Conservation (phyloP, 2,888 invertebrate species). For the Hedya salicella region DNA sequence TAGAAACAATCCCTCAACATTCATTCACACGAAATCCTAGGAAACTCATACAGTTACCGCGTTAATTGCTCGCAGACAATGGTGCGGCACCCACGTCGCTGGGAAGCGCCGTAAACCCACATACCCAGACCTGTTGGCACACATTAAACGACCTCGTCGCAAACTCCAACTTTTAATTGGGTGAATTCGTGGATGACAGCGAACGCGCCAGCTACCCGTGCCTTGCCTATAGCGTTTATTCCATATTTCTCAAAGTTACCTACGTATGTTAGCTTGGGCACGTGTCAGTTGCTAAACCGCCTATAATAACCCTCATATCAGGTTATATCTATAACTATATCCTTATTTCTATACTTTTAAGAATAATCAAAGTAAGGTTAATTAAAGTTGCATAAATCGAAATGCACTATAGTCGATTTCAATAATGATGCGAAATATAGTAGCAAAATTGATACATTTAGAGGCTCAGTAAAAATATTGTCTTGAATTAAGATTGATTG, state of each 20-base stretch:
- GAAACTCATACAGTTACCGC: constrained; percentile 65
- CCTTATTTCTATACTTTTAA: no score
- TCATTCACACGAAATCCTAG: constrained; percentile 68
- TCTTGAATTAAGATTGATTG: no score
- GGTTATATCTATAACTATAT: no score
- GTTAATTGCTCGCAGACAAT: constrained; percentile 72
- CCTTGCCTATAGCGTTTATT: background rate
- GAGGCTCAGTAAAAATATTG: no score
- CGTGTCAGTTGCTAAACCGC: background rate
- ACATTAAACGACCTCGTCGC: constrained; percentile 57
- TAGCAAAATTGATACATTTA: no score
- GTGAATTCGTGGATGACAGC: constrained; percentile 15
- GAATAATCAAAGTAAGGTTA: no score
- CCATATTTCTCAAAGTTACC: background rate
- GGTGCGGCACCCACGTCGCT: constrained; percentile 56
- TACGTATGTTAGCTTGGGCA: background rate
- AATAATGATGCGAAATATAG: no score
- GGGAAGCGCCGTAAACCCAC: constrained; percentile 78
- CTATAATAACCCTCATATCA: no score
- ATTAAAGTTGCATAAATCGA: no score
- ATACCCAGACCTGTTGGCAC: constrained; percentile 74
- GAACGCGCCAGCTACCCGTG: background rate
- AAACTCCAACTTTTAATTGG: constrained; percentile 35
- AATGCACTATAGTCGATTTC: no score
- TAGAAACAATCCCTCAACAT: constrained; percentile 43